Evolutionary conservation across 1,140 invertebrate species (phyloP).

Genomic region (Heliconius melpomene): DNA sequence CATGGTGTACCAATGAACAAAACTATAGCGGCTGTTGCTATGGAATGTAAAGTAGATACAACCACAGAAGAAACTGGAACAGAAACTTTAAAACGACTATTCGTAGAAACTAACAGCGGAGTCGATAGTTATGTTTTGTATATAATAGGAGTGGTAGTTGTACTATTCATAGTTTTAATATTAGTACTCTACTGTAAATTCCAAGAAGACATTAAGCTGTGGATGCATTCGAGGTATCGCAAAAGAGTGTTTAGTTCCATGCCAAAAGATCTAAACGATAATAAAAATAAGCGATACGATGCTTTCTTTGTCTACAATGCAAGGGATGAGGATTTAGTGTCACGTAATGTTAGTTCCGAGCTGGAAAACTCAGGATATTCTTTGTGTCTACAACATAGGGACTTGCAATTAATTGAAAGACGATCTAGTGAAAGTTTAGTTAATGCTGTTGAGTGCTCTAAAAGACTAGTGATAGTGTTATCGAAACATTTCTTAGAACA

Average conservation of each 20-base stretch:
- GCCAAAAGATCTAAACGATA: slow-evolving; percentile 80
- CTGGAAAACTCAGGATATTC: slow-evolving; percentile 87
- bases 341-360: slow-evolving; percentile 88
- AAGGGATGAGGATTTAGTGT: slow-evolving; percentile 91
- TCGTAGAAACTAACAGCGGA: slow-evolving; percentile 78
- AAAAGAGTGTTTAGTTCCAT: slow-evolving; percentile 88
- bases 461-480: slow-evolving; percentile 87
- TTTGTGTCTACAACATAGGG: slow-evolving; percentile 92
- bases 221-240: slow-evolving; percentile 94
- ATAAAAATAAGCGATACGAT: slow-evolving; percentile 87
- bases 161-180: slow-evolving; percentile 83
- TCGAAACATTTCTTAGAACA: slow-evolving; percentile 88
- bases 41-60: slow-evolving; percentile 76
- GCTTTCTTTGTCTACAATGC: slow-evolving; percentile 94
- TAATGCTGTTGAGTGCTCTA: slow-evolving; percentile 88
- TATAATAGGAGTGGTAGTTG: slow-evolving; percentile 84
- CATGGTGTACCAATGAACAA: slow-evolving; percentile 75
- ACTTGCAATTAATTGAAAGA: slow-evolving; percentile 85
- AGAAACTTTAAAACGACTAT: slow-evolving; percentile 81
- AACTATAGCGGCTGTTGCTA: slow-evolving; percentile 73
- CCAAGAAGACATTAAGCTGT: slow-evolving; percentile 91
- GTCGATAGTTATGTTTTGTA: slow-evolving; percentile 88
- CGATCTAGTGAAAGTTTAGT: slow-evolving; percentile 88
- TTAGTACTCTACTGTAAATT: slow-evolving; percentile 91
- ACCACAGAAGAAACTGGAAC: slow-evolving; percentile 76